These are phyloP conservation scores for Zygogramma bicolorata DNA, from an alignment of 2,888 invertebrate genomes.

Conservation along the genomic window DNA sequence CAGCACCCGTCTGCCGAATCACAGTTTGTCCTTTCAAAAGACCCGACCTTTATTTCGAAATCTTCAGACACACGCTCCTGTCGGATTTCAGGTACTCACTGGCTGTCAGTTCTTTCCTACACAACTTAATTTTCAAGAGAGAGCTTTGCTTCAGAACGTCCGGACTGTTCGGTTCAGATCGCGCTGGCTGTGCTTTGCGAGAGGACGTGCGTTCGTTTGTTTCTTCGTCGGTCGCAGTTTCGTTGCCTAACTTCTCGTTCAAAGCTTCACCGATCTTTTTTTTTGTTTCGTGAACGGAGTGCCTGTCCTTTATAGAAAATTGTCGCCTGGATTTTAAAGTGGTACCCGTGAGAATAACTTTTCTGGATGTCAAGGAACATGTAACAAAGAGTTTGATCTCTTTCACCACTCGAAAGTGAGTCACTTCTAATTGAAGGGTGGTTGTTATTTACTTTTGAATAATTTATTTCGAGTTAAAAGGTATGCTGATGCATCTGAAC, in stretches of 20 bases:
- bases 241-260: slow-evolving; percentile 41
- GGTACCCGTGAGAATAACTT: neutral
- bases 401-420: slow-evolving; percentile 36
- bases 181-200: slow-evolving; percentile 39
- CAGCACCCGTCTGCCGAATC: no score
- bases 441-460: neutral
- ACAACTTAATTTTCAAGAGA: slow-evolving; percentile 63
- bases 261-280: slow-evolving; percentile 37
- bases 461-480: neutral
- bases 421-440: neutral
- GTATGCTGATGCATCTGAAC: neutral
- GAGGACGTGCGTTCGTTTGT: slow-evolving; percentile 35
- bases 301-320: neutral
- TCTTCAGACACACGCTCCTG: slow-evolving; percentile 38
- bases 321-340: neutral
- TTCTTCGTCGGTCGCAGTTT: slow-evolving; percentile 34
- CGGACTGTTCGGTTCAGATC: slow-evolving; percentile 35
- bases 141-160: slow-evolving; percentile 29
- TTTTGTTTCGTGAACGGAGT: slow-evolving; percentile 29
- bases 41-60: slow-evolving; percentile 12
- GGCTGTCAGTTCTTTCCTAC: slow-evolving; percentile 60
- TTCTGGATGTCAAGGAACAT: slow-evolving; percentile 30
- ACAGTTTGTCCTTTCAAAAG: neutral
- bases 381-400: slow-evolving; percentile 31
- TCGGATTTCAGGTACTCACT: slow-evolving; percentile 50